These are phyloP conservation scores for Gorsachius magnificus DNA, from an alignment of 2,797 vertebrate species.

Conservation along the genomic window DNA sequence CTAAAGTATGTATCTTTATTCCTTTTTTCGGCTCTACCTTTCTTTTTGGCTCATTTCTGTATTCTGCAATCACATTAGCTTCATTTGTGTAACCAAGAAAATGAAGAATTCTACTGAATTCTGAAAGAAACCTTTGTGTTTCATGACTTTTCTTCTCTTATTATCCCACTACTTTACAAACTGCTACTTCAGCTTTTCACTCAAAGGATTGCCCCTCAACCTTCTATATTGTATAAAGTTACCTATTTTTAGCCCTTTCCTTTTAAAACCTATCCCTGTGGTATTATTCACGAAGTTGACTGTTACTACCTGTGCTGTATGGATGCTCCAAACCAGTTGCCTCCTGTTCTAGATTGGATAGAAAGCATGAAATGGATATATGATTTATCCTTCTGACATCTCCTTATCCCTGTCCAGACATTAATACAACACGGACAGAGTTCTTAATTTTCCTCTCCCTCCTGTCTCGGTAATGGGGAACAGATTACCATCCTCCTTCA, in stretches of 20 bases:
- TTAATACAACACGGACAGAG: neutral
- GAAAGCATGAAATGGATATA: neutral
- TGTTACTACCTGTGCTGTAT: neutral
- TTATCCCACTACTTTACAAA: slow-evolving; percentile 4
- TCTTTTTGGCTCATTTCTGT: slow-evolving; percentile 13
- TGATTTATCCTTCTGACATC: neutral
- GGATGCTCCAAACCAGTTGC: neutral
- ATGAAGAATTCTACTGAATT: slow-evolving; percentile 35
- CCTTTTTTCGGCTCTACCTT: slow-evolving; percentile 23
- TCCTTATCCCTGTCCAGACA: neutral
- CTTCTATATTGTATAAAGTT: neutral
- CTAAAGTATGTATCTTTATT: slow-evolving; percentile 34
- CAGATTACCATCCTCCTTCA: neutral
- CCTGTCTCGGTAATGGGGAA: neutral
- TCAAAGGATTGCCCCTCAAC: neutral
- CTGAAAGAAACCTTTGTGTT: slow-evolving; percentile 45
- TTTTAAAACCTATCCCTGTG: neutral
- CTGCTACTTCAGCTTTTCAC: slow-evolving; percentile 19
- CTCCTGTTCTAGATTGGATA: neutral
- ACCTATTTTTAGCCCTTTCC: slow-evolving; percentile 41
- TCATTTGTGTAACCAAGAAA: slow-evolving; percentile 46
- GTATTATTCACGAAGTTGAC: neutral
- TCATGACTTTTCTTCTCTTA: neutral
- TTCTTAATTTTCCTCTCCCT: neutral
- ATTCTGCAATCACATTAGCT: slow-evolving; percentile 26